A percentile compares a stretch with the other conserved stretches of the same genome.
phyloP scores from a whole-genome alignment of 2,888 invertebrate species.

The Hetaerina titia region DNA sequence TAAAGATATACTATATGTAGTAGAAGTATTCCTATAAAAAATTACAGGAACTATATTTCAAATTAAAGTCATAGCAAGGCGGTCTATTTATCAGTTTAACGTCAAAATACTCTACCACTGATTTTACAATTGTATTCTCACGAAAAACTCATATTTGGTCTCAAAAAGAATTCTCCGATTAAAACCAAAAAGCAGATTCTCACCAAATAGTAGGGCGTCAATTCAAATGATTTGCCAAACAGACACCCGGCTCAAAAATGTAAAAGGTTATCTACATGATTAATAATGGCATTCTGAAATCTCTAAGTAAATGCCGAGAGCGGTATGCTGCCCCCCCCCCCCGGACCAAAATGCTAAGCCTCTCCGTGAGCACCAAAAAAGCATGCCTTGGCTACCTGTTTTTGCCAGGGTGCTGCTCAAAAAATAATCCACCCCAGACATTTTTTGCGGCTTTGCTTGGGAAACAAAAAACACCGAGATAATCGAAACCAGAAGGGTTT shows the following conservation, averaged over 20 bases:
- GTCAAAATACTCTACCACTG: too few relatives aligned
- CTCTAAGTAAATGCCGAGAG: background rate
- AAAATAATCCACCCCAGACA: constrained; percentile 15
- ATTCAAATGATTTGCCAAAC: background rate
- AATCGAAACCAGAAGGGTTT: constrained; percentile 33
- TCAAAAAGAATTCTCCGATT: background rate
- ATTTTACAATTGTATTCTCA: too few relatives aligned
- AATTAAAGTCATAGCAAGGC: too few relatives aligned
- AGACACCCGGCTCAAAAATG: background rate
- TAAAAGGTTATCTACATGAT: background rate
- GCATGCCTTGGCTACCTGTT: constrained; percentile 1
- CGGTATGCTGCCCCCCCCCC: background rate
- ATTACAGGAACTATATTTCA: too few relatives aligned
- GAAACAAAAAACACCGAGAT: constrained; percentile 38
- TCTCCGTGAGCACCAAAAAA: background rate
- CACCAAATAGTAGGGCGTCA: background rate
- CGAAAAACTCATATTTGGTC: too few relatives aligned
- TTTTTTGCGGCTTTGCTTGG: constrained; percentile 20
- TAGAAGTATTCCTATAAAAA: too few relatives aligned
- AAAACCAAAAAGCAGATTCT: background rate
- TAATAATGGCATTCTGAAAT: background rate
- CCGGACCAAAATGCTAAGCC: background rate
- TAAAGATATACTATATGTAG: too few relatives aligned
- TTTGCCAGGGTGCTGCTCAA: background rate
- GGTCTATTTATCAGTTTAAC: too few relatives aligned